These are phyloP conservation scores for Drepana arcuata DNA, from an alignment of 1,140 invertebrate species.

Conservation along the genomic window DNA sequence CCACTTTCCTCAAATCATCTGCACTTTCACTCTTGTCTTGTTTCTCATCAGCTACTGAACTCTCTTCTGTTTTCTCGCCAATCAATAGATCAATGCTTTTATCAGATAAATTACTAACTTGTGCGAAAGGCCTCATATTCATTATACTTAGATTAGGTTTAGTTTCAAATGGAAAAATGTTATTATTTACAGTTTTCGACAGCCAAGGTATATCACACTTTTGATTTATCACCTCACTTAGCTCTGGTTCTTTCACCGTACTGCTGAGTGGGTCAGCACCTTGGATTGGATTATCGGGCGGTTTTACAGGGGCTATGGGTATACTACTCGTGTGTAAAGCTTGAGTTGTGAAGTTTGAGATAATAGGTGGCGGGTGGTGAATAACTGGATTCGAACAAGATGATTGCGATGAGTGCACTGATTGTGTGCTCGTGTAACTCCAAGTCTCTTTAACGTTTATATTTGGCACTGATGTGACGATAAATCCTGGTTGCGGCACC, in stretches of 20 bases:
- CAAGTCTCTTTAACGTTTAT: constrained; percentile 68
- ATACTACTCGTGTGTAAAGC: constrained; percentile 58
- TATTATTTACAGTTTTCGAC: constrained; percentile 66
- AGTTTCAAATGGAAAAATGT: constrained; percentile 54
- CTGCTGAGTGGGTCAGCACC: constrained; percentile 61
- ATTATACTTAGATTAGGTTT: too few relatives aligned
- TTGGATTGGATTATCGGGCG: constrained; percentile 63
- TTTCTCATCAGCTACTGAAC: not conserved
- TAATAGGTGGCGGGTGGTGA: constrained; percentile 43
- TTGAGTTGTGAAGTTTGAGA: constrained; percentile 44
- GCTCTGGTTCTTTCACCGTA: constrained; percentile 55
- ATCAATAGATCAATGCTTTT: constrained; percentile 34
- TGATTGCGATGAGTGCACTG: constrained; percentile 15
- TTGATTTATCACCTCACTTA: constrained; percentile 33
- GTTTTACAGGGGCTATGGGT: constrained; percentile 58
- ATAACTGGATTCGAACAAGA: constrained; percentile 52
- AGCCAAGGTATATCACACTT: constrained; percentile 68
- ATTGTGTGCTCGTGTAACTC: constrained; percentile 34
- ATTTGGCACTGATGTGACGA: constrained; percentile 68
- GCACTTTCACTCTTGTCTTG: constrained; percentile 3
- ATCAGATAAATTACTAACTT: constrained; percentile 50
- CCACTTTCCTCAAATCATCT: constrained; percentile 42
- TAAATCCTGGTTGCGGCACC: constrained; percentile 64
- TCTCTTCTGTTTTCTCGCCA: constrained; percentile 17
- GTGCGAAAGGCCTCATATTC: constrained; percentile 56